A percentile compares a stretch with the other conserved stretches of the same genome.
phyloP scores from a whole-genome alignment of 2,113 vertebrate genomes.

The Tyrannus savana region DNA sequence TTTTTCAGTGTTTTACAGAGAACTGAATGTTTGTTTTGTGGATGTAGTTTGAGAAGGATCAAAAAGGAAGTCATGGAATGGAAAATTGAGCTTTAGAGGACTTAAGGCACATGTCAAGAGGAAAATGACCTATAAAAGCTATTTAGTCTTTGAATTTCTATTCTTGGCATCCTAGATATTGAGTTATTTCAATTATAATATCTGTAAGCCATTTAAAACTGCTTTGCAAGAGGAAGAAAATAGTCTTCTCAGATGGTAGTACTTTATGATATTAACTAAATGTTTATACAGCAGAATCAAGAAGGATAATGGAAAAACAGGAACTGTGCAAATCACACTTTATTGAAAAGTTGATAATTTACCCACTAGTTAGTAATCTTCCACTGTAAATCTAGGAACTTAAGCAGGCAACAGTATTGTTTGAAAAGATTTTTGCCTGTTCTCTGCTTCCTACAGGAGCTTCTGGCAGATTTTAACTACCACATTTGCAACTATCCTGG shows the following conservation, averaged over 20 bases:
- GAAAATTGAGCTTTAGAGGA: neutral
- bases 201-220: neutral
- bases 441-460: neutral
- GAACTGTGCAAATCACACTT: neutral
- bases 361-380: neutral
- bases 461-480: neutral
- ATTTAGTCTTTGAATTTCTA: neutral
- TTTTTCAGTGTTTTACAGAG: neutral
- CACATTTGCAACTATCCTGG: neutral
- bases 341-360: neutral
- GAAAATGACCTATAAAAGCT: neutral
- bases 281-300: neutral
- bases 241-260: neutral
- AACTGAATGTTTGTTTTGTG: neutral
- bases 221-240: neutral
- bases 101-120: neutral
- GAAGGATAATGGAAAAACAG: neutral
- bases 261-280: neutral
- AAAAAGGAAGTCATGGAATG: neutral
- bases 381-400: neutral
- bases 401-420: neutral
- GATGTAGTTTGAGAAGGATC: neutral
- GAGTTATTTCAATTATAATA: neutral
- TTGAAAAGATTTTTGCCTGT: neutral
- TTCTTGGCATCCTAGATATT: neutral